Percentiles rank a stretch among this genome's conserved stretches.
These are phyloP conservation scores for Acronicta aceris DNA, from an alignment of 2,888 invertebrate genomes.

Conservation along the genomic window DNA sequence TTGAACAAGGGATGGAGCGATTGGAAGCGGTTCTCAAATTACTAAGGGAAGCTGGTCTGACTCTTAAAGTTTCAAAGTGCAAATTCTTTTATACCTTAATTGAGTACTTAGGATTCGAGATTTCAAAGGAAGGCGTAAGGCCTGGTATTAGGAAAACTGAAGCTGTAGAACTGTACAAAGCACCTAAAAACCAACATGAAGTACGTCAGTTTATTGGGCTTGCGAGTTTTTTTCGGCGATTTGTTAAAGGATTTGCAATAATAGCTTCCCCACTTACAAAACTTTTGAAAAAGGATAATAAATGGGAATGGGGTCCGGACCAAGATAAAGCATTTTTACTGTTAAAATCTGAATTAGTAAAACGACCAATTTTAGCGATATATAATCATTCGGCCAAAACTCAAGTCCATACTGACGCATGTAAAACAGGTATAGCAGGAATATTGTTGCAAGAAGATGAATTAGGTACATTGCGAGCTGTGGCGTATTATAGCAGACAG, in stretches of 20 bases:
- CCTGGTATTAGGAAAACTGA: no score
- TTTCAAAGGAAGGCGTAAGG: no score
- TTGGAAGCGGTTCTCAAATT: no score
- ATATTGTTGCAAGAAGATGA: slow-evolving; percentile 2
- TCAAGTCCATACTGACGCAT: slow-evolving; percentile 9
- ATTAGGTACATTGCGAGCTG: not conserved
- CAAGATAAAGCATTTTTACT: not conserved
- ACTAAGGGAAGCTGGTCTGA: no score
- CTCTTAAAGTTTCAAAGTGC: no score
- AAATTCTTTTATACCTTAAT: no score
- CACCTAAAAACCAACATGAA: no score
- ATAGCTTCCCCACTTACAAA: slow-evolving; percentile 3
- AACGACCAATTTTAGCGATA: not conserved
- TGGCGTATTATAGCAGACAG: slow-evolving; percentile 6
- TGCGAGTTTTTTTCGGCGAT: slow-evolving; percentile 8
- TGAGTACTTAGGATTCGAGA: no score
- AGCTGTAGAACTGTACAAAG: no score
- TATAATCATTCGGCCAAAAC: slow-evolving; percentile 5
- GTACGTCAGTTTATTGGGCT: slow-evolving; percentile 4
- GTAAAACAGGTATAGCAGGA: slow-evolving; percentile 6
- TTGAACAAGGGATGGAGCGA: no score
- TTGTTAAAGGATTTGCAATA: slow-evolving; percentile 7
- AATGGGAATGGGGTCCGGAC: slow-evolving; percentile 1
- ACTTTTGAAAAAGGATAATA: not conserved
- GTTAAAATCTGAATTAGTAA: not conserved